These are phyloP conservation scores for Trissonchulus sp. DNA, from an alignment of 2,888 invertebrate species.

Conservation along the genomic window DNA sequence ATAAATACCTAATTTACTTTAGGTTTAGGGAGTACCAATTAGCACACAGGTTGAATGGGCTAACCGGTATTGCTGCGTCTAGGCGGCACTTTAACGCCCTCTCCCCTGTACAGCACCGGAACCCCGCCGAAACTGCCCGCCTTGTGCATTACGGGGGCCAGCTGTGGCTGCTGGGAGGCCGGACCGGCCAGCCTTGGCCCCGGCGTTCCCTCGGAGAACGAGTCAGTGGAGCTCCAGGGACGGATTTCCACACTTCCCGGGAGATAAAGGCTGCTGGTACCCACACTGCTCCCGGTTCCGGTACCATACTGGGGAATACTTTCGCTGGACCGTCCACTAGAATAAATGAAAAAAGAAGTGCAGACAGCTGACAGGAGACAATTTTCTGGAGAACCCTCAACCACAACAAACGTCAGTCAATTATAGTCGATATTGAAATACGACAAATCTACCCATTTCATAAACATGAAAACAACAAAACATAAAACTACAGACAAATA, in stretches of 20 bases:
- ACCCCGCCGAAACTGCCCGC: constrained; percentile 32
- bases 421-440: too few species aligned
- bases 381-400: too few species aligned
- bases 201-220: not conserved
- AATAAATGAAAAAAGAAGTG: too few species aligned
- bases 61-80: constrained; percentile 24
- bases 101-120: constrained; percentile 24
- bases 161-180: not conserved
- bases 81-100: constrained; percentile 10
- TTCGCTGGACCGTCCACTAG: constrained; percentile 23
- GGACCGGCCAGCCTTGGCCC: not conserved
- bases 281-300: not conserved
- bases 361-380: too few species aligned
- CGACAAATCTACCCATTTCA: too few species aligned
- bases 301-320: not conserved
- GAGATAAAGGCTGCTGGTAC: not conserved
- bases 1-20: too few species aligned
- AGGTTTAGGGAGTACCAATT: too few species aligned
- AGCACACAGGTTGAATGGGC: too few species aligned
- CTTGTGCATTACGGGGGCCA: constrained; percentile 29
- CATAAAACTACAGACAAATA: too few species aligned
- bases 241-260: not conserved
- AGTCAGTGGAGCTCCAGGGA: constrained; percentile 26
- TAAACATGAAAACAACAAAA: too few species aligned
- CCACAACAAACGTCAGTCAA: too few species aligned